Evolutionary conservation across 2,888 invertebrate species (phyloP).

Genomic region (Agonopterix arenella): DNA sequence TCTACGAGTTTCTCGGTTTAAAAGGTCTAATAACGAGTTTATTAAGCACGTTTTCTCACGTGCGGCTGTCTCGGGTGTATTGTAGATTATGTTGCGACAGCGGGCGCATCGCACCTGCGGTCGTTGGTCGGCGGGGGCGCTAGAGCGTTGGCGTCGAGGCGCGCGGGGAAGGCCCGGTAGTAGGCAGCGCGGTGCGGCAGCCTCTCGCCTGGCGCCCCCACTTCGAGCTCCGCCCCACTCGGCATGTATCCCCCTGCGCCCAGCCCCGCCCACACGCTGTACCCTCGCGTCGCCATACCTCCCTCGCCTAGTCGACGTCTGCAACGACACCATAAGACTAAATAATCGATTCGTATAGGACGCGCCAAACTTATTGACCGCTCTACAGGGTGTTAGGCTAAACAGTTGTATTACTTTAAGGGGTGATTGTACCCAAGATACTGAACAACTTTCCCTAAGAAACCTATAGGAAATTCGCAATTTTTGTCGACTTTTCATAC

Average conservation of each 20-base stretch:
- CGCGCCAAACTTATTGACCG: not conserved
- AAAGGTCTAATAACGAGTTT: too few species aligned
- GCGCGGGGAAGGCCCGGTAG: constrained; percentile 91
- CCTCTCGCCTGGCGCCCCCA: constrained; percentile 87
- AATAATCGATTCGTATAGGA: constrained; percentile 3
- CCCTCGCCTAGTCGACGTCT: constrained; percentile 65
- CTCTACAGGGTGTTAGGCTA: too few species aligned
- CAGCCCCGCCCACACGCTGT: constrained; percentile 59
- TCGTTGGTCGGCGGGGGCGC: constrained; percentile 55
- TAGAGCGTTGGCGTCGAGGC: constrained; percentile 81
- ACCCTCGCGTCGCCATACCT: constrained; percentile 56
- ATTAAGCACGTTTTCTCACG: not conserved
- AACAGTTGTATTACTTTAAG: too few species aligned
- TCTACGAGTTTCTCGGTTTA: too few species aligned
- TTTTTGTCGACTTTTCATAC: too few species aligned
- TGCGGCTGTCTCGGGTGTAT: not conserved
- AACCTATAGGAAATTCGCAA: too few species aligned
- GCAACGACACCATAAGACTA: constrained; percentile 30
- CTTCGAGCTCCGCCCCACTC: constrained; percentile 84
- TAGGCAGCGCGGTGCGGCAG: constrained; percentile 84
- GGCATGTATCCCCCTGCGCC: constrained; percentile 78
- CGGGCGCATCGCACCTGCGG: constrained; percentile 50
- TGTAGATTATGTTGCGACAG: too few species aligned
- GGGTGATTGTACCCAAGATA: too few species aligned
- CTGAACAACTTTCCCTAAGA: too few species aligned